Evolutionary conservation across 1,140 invertebrate genomes (phyloP), one percentile per base, ranked within the genome.

Genomic region (Conopomorpha cramerella): DNA sequence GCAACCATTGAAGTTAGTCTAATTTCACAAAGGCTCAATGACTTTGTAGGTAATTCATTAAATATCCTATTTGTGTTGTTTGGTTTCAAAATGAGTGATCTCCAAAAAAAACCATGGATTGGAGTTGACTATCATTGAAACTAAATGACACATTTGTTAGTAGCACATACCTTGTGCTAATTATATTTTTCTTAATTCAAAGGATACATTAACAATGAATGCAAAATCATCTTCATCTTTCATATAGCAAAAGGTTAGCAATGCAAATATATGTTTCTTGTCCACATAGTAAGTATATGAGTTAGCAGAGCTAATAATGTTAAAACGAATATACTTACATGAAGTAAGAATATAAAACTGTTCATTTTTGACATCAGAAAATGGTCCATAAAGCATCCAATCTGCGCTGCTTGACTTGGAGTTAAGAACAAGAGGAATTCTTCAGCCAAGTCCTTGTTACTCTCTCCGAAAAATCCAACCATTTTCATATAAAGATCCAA

Each of bases 361-460:
- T 53, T 64, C 28, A 70, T 64, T 31, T 62, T 59, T 15, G 54
- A 49, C 32, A 91, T 62, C 73, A 88, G 82, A 28, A 87, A 84
- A 63, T 89, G 84, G 43, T 91, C 85, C 36, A 87, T 84, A 23
- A 87, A 86, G 68, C 90, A 86, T 2, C 88, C 87, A 39, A 90
- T 82, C 55, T 86, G 77, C 6, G 83, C 78, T 0, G 91, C 91
- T 65, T 93, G 90, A 11, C 87, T 83, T 3, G 89, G 86, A 38
- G 85, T 83, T 19, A 94, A 64, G 72, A 95, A 94, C 25, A 86
- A 78, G 2, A 92, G 67, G 63, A 93, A 93, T 34, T 93, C 89
- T 30, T 90, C 83, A 4, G 84, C 78, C 18, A 94, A 72, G 53
- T 91, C 88, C 7, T 84, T 83, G 72, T 91, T 82, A 40, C 85